Evolutionary conservation across 2,797 vertebrate species (phyloP).

Genomic region (Morus bassanus): DNA sequence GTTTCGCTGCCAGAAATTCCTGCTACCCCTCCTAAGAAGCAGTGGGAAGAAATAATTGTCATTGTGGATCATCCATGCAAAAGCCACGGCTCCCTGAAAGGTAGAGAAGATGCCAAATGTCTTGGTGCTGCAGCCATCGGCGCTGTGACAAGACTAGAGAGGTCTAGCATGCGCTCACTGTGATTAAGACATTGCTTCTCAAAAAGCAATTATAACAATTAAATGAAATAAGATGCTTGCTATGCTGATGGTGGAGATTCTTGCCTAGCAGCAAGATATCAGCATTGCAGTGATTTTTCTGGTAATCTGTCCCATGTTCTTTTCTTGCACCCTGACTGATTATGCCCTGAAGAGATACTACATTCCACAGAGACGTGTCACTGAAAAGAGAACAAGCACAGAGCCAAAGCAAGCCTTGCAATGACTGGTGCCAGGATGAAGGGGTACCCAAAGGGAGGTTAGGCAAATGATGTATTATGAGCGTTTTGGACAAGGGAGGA

Average conservation of each 20-base stretch:
- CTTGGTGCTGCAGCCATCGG: neutral
- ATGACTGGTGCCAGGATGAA: neutral
- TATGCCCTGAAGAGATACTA: slow-evolving; percentile 6
- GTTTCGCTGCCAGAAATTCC: neutral
- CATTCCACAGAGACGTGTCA: neutral
- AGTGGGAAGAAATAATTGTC: neutral
- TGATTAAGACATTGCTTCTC: neutral
- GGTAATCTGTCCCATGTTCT: neutral
- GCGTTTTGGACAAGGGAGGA: neutral
- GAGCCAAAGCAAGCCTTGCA: slow-evolving; percentile 17
- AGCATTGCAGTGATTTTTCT: neutral
- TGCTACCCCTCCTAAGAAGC: neutral
- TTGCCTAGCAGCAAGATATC: slow-evolving; percentile 12
- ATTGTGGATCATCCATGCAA: neutral
- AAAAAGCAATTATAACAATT: neutral
- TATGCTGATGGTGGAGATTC: neutral
- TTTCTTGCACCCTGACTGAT: slow-evolving; percentile 28
- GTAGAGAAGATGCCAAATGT: neutral
- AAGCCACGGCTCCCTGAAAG: neutral
- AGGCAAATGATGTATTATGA: neutral
- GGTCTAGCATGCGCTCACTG: rapidly evolving
- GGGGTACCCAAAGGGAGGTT: neutral
- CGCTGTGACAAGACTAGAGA: neutral
- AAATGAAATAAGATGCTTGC: neutral
- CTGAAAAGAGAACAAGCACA: neutral